phyloP scores from a whole-genome alignment of 2,797 vertebrate genomes.

The Alectoris magna region DNA sequence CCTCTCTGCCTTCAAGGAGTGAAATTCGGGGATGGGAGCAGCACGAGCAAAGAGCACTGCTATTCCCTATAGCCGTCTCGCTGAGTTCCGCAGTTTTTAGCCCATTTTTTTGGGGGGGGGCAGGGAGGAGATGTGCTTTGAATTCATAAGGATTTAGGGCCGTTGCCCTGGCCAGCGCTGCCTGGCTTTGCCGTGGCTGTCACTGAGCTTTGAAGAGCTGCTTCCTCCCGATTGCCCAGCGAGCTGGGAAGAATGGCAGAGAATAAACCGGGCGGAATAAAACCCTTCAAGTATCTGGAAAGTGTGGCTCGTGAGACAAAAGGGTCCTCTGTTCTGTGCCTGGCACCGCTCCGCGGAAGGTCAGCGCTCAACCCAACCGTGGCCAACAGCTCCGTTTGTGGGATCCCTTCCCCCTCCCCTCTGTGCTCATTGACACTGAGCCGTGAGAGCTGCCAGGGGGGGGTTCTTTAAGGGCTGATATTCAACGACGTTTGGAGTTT shows the following conservation, averaged over 20 bases:
- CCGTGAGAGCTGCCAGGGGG: background rate
- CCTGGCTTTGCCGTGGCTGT: background rate
- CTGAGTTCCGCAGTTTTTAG: background rate
- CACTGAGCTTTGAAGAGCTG: background rate
- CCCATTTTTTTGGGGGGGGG: background rate
- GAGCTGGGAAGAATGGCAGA: background rate
- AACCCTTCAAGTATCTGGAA: background rate
- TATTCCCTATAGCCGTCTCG: background rate
- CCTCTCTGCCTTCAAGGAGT: background rate
- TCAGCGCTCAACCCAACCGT: background rate
- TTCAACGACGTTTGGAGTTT: background rate
- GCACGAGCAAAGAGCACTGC: background rate
- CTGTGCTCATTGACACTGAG: background rate
- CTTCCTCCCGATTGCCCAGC: conserved; percentile 3
- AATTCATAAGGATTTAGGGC: background rate
- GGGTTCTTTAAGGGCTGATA: background rate
- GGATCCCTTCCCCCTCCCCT: background rate
- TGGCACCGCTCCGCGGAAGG: conserved; percentile 17
- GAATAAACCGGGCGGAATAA: conserved; percentile 1
- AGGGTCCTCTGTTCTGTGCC: conserved; percentile 31
- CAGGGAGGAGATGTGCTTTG: background rate
- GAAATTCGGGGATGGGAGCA: background rate
- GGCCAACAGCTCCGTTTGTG: background rate
- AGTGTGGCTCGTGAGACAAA: background rate
- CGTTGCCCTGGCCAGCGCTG: background rate